phyloP scores from a whole-genome alignment of 2,888 invertebrate species.

The Andrena flavipes region DNA sequence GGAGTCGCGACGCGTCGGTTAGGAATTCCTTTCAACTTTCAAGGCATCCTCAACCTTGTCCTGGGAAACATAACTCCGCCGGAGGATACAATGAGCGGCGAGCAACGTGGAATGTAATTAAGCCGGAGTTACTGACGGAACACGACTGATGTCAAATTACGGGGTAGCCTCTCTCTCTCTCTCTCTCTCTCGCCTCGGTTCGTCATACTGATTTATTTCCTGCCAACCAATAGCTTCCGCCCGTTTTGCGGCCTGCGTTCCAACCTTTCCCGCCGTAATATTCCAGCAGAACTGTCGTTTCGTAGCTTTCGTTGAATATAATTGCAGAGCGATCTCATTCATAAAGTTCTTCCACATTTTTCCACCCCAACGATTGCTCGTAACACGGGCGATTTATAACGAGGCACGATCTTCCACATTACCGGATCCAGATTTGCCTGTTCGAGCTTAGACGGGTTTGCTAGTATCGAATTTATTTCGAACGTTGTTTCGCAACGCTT shows the following conservation, averaged over 20 bases:
- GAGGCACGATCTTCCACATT: not conserved
- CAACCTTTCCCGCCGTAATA: conserved; percentile 23
- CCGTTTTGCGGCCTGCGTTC: conserved; percentile 33
- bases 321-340: not conserved
- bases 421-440: conserved; percentile 8
- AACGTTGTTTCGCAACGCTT: conserved; percentile 45
- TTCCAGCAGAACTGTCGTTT: not conserved
- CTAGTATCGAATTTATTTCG: conserved; percentile 45
- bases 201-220: conserved; percentile 81
- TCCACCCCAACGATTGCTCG: not conserved
- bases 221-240: conserved; percentile 44
- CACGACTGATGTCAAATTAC: conserved; percentile 82
- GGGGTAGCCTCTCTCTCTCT: conserved; percentile 55
- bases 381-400: not conserved
- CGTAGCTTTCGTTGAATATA: not conserved
- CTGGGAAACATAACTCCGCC: conserved; percentile 75
- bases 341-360: not conserved
- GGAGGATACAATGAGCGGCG: conserved; percentile 77
- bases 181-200: conserved; percentile 58
- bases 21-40: conserved; percentile 58
- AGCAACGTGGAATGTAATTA: conserved; percentile 82
- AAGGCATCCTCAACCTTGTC: conserved; percentile 58
- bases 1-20: not conserved
- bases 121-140: conserved; percentile 77
- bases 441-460: conserved; percentile 27